Conservation (phyloP, 2,888 invertebrate genomes). For the Capitulum mitella region DNA sequence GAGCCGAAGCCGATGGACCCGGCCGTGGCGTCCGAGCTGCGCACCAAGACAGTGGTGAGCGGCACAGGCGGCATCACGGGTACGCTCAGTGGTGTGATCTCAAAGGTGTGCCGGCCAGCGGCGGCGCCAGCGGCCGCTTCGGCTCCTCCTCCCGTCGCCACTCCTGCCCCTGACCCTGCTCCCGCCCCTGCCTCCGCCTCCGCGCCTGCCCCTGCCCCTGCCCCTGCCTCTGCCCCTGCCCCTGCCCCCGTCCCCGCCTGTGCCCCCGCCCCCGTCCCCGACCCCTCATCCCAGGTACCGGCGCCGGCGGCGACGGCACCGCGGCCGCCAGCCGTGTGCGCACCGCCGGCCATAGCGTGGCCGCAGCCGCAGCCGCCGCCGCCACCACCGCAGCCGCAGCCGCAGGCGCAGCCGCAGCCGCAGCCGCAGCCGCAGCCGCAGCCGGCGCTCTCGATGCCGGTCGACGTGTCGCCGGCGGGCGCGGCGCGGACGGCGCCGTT, state of each 20-base stretch:
- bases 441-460: not conserved
- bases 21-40: conserved; percentile 30
- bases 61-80: conserved; percentile 27
- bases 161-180: conserved; percentile 44
- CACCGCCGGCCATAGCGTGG: too few species aligned
- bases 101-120: conserved; percentile 6
- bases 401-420: not conserved
- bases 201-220: too few species aligned
- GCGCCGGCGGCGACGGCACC: not conserved
- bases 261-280: conserved; percentile 34
- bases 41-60: conserved; percentile 37
- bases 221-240: conserved; percentile 35
- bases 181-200: too few species aligned
- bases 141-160: conserved; percentile 25
- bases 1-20: conserved; percentile 47
- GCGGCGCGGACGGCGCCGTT: conserved; percentile 4
- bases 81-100: conserved; percentile 16
- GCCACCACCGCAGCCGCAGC: not conserved
- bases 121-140: conserved; percentile 26
- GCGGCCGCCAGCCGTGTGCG: too few species aligned
- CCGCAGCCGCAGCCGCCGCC: not conserved
- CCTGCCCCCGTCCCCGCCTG: conserved; percentile 45
- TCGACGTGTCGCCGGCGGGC: conserved; percentile 11
- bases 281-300: conserved; percentile 30
- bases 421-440: not conserved